phyloP scores from a whole-genome alignment of 2,113 vertebrate species.

The Agelaius phoeniceus region DNA sequence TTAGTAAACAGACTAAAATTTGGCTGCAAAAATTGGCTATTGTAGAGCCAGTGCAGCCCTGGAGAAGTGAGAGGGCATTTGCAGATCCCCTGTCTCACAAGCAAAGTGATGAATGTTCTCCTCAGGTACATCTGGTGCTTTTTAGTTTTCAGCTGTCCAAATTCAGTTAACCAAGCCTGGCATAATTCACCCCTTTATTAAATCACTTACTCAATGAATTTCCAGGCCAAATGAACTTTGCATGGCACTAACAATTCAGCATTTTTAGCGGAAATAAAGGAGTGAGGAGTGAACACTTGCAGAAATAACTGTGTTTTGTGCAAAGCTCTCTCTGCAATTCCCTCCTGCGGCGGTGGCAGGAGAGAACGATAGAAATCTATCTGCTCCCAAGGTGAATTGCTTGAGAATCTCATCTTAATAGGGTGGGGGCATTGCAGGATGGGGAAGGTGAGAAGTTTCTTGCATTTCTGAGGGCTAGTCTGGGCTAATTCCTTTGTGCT shows the following conservation, averaged over 20 bases:
- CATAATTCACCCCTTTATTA: not conserved
- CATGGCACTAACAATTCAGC: not conserved
- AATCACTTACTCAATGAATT: not conserved
- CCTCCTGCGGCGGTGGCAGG: not conserved
- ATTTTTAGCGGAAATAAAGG: not conserved
- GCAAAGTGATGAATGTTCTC: not conserved
- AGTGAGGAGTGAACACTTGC: not conserved
- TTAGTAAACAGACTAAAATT: not conserved
- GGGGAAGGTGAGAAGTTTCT: constrained; percentile 44
- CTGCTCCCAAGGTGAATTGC: constrained; percentile 35
- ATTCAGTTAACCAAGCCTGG: not conserved
- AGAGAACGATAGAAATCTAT: constrained; percentile 25
- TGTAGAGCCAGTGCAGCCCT: not conserved
- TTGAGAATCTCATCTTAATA: constrained; percentile 44
- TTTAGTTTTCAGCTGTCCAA: not conserved
- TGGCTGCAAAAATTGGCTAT: not conserved
- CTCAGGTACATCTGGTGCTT: not conserved
- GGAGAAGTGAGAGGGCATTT: not conserved
- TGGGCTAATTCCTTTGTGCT: constrained; percentile 52
- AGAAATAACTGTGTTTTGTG: not conserved
- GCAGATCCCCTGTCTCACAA: not conserved
- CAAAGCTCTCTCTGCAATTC: not conserved
- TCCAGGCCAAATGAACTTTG: not conserved
- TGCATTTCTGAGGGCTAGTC: constrained; percentile 59
- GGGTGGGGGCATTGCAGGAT: constrained; percentile 40